Evolutionary conservation across 2,888 invertebrate genomes (phyloP), one percentile per base, ranked within the genome.

Genomic region (Germaria angustata): DNA sequence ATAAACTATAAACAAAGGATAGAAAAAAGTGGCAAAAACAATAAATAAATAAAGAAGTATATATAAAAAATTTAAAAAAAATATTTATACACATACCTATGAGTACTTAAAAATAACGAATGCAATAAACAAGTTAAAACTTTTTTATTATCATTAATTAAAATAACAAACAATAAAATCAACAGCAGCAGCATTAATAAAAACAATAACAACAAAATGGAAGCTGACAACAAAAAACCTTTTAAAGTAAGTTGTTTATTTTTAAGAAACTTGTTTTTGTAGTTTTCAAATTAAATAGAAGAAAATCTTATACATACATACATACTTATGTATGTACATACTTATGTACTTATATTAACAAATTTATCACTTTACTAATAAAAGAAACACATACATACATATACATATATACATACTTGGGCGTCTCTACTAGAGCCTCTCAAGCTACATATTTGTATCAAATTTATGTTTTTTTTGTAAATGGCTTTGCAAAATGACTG

Each of bases 221-320:
- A 85, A 78, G 81, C 85, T 34, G 86, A 86, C 65, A 86, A 86
- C 79, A 87, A 86, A 85, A 87, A 87, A 68, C 86, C 87, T 77
- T 87, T 87, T 84, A 87, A 87, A 82, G 87, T 87, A 66, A 85
- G 86, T 85, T 65, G 36, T 57, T 5, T 61, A 13, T 24, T 13
- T 49, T 24, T 22, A 4, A 17, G 15, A 61, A 44, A 9, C 24
- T 68, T 61, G 34, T 17, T 34, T 4, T 55, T 34, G 8, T 9
- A 9, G 11, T 2, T 11, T 32, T n/a, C n/a, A n/a, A n/a, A n/a
- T n/a, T n/a, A n/a, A n/a, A n/a, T n/a, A n/a, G n/a, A n/a, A n/a
- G n/a, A n/a, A n/a, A n/a, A n/a, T n/a, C n/a, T n/a, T n/a, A n/a
- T n/a, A n/a, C n/a, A n/a, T n/a, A n/a, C n/a, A n/a, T n/a, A n/a